phyloP scores from a whole-genome alignment of 37 sponge, comb jelly and placozoan species.

The Halichondria panicea region DNA sequence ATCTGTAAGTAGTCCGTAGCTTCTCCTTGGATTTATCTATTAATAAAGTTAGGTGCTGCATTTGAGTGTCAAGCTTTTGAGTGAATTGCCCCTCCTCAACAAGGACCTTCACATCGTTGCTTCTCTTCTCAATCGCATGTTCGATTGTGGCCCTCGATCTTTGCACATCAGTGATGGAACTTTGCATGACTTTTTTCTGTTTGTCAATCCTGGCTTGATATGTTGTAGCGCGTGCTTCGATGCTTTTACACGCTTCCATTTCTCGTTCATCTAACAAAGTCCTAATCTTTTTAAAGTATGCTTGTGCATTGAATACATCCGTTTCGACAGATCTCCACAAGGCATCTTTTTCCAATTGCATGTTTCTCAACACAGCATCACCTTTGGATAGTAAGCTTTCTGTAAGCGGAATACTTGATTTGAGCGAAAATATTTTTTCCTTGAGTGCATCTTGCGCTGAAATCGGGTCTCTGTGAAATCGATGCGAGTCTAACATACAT shows the following conservation, averaged over 20 bases:
- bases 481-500: constrained; percentile 35
- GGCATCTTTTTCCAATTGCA: not conserved
- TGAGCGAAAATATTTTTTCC: not conserved
- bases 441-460: constrained; percentile 13
- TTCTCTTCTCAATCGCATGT: not conserved
- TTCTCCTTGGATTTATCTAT: not conserved
- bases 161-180: not conserved
- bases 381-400: not conserved
- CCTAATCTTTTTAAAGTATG: constrained; percentile 24
- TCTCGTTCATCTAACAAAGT: constrained; percentile 19
- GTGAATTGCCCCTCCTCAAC: not conserved
- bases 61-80: not conserved
- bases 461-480: constrained; percentile 9
- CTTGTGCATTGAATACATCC: not conserved
- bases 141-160: constrained; percentile 1
- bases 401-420: not conserved
- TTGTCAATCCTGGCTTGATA: not conserved
- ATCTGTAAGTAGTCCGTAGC: not conserved
- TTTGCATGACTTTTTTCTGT: not conserved
- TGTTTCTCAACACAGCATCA: not conserved
- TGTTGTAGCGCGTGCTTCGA: not conserved
- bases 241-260: not conserved
- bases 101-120: not conserved
- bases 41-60: not conserved
- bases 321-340: not conserved